phyloP scores from a whole-genome alignment of 2,113 vertebrate species.

The Syrmaticus mikado region DNA sequence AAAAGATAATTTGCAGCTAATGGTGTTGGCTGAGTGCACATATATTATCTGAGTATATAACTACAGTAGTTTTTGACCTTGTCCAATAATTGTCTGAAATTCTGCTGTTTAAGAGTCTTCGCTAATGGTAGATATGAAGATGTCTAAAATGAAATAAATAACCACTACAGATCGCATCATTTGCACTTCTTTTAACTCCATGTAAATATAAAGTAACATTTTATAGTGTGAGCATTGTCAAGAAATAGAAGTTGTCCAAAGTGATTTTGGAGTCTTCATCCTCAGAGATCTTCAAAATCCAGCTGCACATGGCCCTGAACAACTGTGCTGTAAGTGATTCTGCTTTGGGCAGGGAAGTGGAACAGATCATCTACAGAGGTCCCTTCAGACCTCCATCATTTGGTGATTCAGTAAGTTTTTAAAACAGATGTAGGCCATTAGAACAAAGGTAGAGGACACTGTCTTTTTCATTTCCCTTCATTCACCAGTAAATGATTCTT shows the following conservation, averaged over 20 bases:
- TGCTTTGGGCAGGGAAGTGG: not conserved
- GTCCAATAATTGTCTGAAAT: not conserved
- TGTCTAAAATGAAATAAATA: not conserved
- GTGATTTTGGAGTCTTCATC: not conserved
- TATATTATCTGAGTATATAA: not conserved
- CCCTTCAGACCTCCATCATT: not conserved
- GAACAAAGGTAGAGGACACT: no score
- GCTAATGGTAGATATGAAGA: not conserved
- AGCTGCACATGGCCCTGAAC: not conserved
- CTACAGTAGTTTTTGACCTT: not conserved
- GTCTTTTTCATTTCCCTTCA: not conserved
- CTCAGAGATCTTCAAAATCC: not conserved
- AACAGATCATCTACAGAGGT: not conserved
- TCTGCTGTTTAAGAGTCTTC: not conserved
- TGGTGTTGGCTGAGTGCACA: not conserved
- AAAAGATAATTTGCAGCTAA: not conserved
- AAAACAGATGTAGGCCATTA: not conserved
- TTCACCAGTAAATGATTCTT: not conserved
- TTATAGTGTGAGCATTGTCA: not conserved
- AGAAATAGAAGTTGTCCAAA: not conserved
- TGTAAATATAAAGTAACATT: not conserved
- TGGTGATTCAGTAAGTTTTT: not conserved
- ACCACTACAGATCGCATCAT: not conserved
- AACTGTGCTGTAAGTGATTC: not conserved
- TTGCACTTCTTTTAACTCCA: not conserved